These are phyloP conservation scores for Semnornis frantzii DNA, from an alignment of 2,113 vertebrate genomes.

Conservation along the genomic window DNA sequence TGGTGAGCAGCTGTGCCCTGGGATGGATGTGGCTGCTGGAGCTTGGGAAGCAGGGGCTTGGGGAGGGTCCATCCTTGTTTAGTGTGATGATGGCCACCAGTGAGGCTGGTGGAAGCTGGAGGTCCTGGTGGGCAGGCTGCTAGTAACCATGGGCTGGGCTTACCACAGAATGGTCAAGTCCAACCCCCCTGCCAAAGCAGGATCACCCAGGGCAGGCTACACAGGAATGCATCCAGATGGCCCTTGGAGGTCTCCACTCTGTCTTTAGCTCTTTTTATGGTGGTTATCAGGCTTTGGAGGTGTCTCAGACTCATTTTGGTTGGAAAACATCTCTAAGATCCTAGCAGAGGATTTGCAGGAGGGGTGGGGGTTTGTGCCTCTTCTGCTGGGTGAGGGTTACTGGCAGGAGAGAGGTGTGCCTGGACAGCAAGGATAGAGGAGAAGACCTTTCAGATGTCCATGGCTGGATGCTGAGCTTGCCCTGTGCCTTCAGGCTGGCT, in stretches of 20 bases:
- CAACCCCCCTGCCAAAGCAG: no score
- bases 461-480: background rate
- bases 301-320: no score
- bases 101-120: background rate
- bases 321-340: no score
- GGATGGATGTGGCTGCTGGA: background rate
- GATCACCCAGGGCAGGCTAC: no score
- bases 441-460: background rate
- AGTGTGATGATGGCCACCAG: rapidly evolving
- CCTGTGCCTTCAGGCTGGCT: background rate
- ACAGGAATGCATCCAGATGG: no score
- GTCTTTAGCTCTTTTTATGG: background rate
- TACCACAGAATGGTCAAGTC: background rate
- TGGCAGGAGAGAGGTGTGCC: background rate
- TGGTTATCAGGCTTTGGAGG: background rate
- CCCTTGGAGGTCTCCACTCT: no score
- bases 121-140: background rate
- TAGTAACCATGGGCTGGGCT: background rate
- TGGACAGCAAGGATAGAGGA: background rate
- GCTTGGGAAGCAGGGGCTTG: background rate
- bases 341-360: background rate
- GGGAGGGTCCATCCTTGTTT: background rate
- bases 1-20: background rate
- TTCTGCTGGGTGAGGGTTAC: background rate
- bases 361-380: background rate